phyloP scores from a whole-genome alignment of 2,113 vertebrate species.

The Hippocampus guttulatus region DNA sequence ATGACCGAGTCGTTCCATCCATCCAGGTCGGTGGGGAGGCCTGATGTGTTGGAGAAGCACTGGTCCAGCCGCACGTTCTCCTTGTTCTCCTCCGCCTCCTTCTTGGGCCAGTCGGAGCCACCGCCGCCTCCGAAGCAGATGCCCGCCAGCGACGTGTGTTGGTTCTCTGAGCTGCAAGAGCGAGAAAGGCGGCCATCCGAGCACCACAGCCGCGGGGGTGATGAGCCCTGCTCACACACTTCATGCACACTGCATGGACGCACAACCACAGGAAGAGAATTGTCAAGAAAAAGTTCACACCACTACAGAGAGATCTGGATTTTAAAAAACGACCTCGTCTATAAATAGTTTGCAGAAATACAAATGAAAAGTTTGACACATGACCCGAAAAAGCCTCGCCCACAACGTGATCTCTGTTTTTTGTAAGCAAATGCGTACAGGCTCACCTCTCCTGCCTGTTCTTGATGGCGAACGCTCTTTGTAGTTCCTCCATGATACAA shows the following conservation, averaged over 20 bases:
- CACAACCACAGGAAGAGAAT: not conserved
- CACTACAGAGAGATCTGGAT: not conserved
- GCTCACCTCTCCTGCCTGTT: conserved; percentile 91
- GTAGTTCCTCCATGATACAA: conserved; percentile 95
- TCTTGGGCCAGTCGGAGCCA: conserved; percentile 66
- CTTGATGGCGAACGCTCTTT: conserved; percentile 92
- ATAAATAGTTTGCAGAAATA: not conserved
- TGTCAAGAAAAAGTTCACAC: not conserved
- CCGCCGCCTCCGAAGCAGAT: conserved; percentile 39
- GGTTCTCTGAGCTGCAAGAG: conserved; percentile 82
- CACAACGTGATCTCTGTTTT: not conserved
- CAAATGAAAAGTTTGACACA: not conserved
- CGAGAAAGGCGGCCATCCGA: conserved; percentile 78
- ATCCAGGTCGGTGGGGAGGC: conserved; percentile 79
- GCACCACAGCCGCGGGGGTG: conserved; percentile 80
- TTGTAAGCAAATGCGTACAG: not conserved
- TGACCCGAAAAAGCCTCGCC: not conserved
- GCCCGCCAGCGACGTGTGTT: conserved; percentile 38
- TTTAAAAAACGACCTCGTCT: not conserved
- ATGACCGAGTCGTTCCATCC: conserved; percentile 89
- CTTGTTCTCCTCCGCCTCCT: conserved; percentile 94
- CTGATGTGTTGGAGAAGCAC: conserved; percentile 79
- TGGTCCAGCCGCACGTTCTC: conserved; percentile 88
- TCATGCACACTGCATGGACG: conserved; percentile 78
- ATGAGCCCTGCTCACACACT: conserved; percentile 78